A percentile compares a stretch with the other conserved stretches of the same genome.
phyloP scores from a whole-genome alignment of 2,113 vertebrate genomes.

The Petaurus breviceps region DNA sequence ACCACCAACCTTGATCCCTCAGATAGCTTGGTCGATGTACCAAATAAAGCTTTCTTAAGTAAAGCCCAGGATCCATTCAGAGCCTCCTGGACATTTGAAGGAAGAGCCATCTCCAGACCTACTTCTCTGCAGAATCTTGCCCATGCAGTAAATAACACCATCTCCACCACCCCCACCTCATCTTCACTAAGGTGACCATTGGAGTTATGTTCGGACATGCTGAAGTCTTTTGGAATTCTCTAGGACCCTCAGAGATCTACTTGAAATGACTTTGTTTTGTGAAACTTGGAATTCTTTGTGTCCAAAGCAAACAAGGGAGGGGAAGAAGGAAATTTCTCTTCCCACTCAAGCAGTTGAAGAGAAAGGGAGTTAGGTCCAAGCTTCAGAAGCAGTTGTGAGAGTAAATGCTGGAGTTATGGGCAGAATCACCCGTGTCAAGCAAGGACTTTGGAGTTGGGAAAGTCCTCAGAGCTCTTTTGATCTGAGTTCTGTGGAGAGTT shows the following conservation, averaged over 20 bases:
- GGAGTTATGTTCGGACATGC: fast-evolving
- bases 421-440: too few relatives aligned
- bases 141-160: fast-evolving
- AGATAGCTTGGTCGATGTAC: not conserved
- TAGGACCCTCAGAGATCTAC: fast-evolving
- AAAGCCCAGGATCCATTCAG: fast-evolving
- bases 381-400: not conserved
- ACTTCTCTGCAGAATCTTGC: not conserved
- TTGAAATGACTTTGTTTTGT: not conserved
- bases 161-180: not conserved
- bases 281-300: not conserved
- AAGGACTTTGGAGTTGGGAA: not conserved
- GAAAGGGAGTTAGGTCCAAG: not conserved
- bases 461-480: not conserved
- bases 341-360: not conserved
- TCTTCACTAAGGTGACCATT: not conserved
- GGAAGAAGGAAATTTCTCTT: not conserved
- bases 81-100: fast-evolving
- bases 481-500: not conserved
- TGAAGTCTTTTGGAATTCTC: not conserved
- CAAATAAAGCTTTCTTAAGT: too few relatives aligned
- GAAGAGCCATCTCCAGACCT: fast-evolving
- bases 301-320: not conserved
- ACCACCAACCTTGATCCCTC: not conserved
- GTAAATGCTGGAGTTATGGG: not conserved